Percentiles rank a stretch among this genome's conserved stretches.
phyloP scores from a whole-genome alignment of 2,113 vertebrate species.

The Gila orcuttii region DNA sequence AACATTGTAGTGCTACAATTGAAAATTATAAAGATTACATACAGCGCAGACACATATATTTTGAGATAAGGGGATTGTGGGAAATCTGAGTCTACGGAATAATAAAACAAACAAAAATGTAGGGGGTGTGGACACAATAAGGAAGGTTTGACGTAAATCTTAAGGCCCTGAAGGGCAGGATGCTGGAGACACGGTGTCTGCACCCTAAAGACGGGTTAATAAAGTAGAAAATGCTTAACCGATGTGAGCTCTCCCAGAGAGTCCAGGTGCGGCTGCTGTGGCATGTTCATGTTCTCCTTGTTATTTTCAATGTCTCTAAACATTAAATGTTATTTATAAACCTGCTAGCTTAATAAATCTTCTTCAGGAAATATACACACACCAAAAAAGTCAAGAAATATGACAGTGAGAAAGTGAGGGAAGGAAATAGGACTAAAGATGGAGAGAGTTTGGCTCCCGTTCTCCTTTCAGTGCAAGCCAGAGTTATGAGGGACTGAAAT shows the following conservation, averaged over 20 bases:
- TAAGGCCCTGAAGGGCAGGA: conserved; percentile 58
- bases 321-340: conserved; percentile 62
- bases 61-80: conserved; percentile 37
- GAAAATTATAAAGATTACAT: conserved; percentile 27
- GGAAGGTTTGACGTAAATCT: conserved; percentile 48
- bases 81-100: conserved; percentile 45
- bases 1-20: background rate
- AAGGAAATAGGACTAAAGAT: conserved; percentile 40
- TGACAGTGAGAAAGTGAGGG: conserved; percentile 11
- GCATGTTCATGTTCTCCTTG: conserved; percentile 44
- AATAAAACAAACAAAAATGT: conserved; percentile 30
- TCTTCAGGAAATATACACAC: conserved; percentile 37
- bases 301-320: conserved; percentile 54
- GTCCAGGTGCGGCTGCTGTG: conserved; percentile 57
- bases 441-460: conserved; percentile 28
- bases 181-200: conserved; percentile 60
- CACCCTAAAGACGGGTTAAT: conserved; percentile 60
- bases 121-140: conserved; percentile 6
- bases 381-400: conserved; percentile 40
- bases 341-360: conserved; percentile 59
- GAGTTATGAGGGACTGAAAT: conserved; percentile 52
- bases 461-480: conserved; percentile 24
- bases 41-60: background rate
- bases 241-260: conserved; percentile 54
- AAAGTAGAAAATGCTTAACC: conserved; percentile 64